phyloP scores from a whole-genome alignment of 2,797 vertebrate genomes.

The Synanceia verrucosa region DNA sequence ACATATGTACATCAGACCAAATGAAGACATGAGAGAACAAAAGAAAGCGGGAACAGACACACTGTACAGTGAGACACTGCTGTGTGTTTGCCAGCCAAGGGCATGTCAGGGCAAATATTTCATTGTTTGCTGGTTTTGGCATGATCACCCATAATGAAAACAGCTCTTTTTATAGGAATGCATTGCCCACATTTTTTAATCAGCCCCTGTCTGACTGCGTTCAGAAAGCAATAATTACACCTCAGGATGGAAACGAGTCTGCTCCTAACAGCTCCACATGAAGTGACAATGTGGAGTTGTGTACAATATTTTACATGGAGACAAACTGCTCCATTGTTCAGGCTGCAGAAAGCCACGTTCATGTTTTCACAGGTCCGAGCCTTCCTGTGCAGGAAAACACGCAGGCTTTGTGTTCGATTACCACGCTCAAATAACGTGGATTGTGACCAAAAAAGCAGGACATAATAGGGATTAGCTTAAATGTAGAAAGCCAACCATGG shows the following conservation, averaged over 20 bases:
- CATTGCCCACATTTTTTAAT: constrained; percentile 4
- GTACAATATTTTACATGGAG: constrained; percentile 32
- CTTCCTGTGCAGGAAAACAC: constrained; percentile 53
- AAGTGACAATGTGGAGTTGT: constrained; percentile 16
- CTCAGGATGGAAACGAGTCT: not conserved
- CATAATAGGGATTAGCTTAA: constrained; percentile 45
- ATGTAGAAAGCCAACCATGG: constrained; percentile 36
- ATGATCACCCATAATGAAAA: constrained; percentile 27
- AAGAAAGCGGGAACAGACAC: constrained; percentile 63
- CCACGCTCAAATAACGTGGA: constrained; percentile 26
- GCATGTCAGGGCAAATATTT: constrained; percentile 61
- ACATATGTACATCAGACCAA: not conserved
- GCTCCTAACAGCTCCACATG: not conserved
- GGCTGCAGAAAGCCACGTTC: constrained; percentile 37
- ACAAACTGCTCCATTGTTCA: constrained; percentile 66
- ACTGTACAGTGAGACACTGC: constrained; percentile 41
- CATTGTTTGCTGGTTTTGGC: constrained; percentile 53
- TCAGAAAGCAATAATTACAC: constrained; percentile 25
- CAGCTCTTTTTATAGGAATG: not conserved
- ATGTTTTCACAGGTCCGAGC: constrained; percentile 59
- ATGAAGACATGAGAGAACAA: constrained; percentile 62
- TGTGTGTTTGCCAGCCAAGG: constrained; percentile 34
- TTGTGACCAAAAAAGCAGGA: constrained; percentile 39
- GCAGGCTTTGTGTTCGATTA: constrained; percentile 21
- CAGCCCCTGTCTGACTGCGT: not conserved